These are phyloP conservation scores for Drosophila subpulchrella DNA, from an alignment of 1,140 invertebrate species.

Conservation along the genomic window DNA sequence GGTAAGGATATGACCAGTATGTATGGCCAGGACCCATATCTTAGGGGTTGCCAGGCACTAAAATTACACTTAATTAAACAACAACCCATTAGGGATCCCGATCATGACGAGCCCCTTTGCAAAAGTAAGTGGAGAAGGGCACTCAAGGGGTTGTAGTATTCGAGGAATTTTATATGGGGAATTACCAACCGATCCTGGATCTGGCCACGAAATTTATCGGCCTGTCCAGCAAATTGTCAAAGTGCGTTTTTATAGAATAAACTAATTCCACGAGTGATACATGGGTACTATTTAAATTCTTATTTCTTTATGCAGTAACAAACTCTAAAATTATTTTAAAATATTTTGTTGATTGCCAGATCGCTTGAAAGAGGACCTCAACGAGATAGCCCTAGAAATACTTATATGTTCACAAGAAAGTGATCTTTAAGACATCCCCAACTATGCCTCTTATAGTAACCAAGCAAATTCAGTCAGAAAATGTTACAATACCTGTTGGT, in stretches of 20 bases:
- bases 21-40: neutral
- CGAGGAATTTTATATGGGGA: constrained; percentile 4
- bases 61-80: constrained; percentile 81
- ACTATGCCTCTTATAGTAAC: neutral
- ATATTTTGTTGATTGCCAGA: no score
- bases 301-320: no score
- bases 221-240: neutral
- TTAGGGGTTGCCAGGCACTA: constrained; percentile 58
- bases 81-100: constrained; percentile 65
- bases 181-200: neutral
- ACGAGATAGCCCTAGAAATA: no score
- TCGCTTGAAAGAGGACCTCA: no score
- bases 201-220: neutral
- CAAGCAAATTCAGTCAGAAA: constrained; percentile 25
- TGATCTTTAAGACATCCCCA: neutral
- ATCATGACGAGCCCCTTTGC: constrained; percentile 13
- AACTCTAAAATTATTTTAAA: no score
- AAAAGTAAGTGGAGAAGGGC: neutral
- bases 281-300: no score
- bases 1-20: neutral
- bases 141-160: constrained; percentile 16
- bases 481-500: constrained; percentile 51
- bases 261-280: no score
- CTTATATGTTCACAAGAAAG: no score
- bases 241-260: neutral